These are phyloP conservation scores for Macquaria ambigua DNA, from an alignment of 2,113 vertebrate species.

Conservation along the genomic window DNA sequence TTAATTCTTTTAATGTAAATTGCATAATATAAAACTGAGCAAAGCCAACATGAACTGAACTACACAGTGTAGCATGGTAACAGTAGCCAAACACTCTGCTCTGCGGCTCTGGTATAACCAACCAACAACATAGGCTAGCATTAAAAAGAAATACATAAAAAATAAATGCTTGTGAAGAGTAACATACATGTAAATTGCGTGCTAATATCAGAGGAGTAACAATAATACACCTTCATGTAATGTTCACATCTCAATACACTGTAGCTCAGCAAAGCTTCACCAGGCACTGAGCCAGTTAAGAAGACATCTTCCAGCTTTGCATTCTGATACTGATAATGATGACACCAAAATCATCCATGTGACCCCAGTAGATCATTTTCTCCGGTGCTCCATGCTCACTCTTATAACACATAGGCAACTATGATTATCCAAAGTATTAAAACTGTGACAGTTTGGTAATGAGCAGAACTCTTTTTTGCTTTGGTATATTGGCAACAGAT, in stretches of 20 bases:
- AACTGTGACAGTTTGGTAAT: background rate
- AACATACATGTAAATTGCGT: conserved; percentile 20
- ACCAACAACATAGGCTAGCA: conserved; percentile 20
- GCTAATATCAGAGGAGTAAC: conserved; percentile 30
- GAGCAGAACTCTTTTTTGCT: background rate
- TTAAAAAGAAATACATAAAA: conserved; percentile 24
- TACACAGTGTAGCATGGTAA: background rate
- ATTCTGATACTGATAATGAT: background rate
- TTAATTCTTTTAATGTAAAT: background rate
- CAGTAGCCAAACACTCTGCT: conserved; percentile 32
- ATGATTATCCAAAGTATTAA: background rate
- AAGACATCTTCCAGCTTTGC: background rate
- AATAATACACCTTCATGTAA: conserved; percentile 41
- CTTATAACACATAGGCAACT: background rate
- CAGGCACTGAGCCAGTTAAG: conserved; percentile 5
- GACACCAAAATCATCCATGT: background rate
- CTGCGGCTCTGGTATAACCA: conserved; percentile 2
- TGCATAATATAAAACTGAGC: background rate
- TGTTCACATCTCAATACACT: conserved; percentile 24
- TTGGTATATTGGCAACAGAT: background rate
- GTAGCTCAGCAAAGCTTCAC: conserved; percentile 18
- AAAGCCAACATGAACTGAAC: background rate
- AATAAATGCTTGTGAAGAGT: conserved; percentile 52
- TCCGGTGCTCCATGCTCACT: background rate
- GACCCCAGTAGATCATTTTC: conserved; percentile 25